These are phyloP conservation scores for Phasianus colchicus DNA, from an alignment of 2,113 vertebrate genomes.

Conservation along the genomic window DNA sequence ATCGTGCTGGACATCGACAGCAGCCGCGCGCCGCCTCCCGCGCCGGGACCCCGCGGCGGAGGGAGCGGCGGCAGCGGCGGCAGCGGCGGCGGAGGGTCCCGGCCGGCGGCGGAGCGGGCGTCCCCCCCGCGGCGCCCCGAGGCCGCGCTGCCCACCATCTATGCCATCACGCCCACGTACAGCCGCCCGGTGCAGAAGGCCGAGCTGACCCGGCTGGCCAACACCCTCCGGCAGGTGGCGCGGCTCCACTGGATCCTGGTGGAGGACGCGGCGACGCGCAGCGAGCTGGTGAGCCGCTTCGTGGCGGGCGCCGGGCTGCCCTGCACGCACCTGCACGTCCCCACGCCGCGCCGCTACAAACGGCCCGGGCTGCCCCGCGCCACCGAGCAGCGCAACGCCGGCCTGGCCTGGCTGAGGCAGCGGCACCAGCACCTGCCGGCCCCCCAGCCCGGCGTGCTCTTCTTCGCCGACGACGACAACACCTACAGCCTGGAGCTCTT, in stretches of 20 bases:
- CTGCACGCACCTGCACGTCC: slow-evolving; percentile 91
- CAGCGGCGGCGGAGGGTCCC: neutral
- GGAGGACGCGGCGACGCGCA: slow-evolving; percentile 89
- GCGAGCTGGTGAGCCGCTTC: slow-evolving; percentile 91
- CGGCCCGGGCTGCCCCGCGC: slow-evolving; percentile 91
- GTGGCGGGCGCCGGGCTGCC: slow-evolving; percentile 85
- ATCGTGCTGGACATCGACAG: slow-evolving; percentile 92
- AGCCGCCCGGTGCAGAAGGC: slow-evolving; percentile 95
- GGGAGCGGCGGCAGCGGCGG: no score
- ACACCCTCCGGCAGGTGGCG: slow-evolving; percentile 94
- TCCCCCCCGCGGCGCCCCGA: neutral
- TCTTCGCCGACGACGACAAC: slow-evolving; percentile 99
- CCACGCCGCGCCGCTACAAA: slow-evolving; percentile 95
- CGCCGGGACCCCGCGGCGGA: no score
- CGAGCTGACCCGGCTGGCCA: slow-evolving; percentile 93
- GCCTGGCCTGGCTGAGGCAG: slow-evolving; percentile 91
- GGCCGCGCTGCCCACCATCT: slow-evolving; percentile 84
- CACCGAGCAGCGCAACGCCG: slow-evolving; percentile 95
- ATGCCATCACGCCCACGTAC: slow-evolving; percentile 96
- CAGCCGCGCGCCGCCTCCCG: slow-evolving; percentile 71
- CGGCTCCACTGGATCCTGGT: slow-evolving; percentile 95
- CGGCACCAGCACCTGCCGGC: slow-evolving; percentile 79
- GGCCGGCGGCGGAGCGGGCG: neutral
- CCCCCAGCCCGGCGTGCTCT: slow-evolving; percentile 88
- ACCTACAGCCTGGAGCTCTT: slow-evolving; percentile 99